Base-by-base conservation (phyloP, 2,113 vertebrate genomes). In the Datnioides undecimradiatus region DNA sequence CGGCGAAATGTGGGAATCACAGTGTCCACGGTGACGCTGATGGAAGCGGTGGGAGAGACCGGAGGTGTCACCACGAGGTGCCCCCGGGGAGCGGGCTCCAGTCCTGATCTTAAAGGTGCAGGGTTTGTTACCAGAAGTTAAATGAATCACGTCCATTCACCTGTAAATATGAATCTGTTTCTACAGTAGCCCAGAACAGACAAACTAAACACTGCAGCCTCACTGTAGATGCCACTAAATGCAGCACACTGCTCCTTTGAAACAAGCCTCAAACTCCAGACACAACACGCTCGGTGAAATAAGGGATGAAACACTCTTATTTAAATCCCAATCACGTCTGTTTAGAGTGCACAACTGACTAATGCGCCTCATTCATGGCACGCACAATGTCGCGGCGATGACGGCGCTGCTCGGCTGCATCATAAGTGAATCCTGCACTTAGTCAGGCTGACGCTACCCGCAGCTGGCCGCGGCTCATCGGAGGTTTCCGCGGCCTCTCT, bases 1-100 rank as follows among this genome's bases (percentile, higher is more conserved):
- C 69, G 79, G 69, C 49, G 63, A 78, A 65, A 76, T 10, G 11
- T 66, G 48, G 55, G 34, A 63, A 83, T 78, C 16, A 72, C 7
- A 6, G 41, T 12, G 38, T 16, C n/a, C 69, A 40, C 25, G 19
- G 57, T 17, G 45, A 68, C 51, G 65, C 29, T 64, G 71, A 69
- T 69, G 58, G 73, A 76, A 31, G 51, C 48, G 21, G 57, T n/a
- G 36, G 58, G 67, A 79, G 33, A 64, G 52, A 57, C 19, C 70
- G 66, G 41, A 41, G 9, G 66, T 55, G 43, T 76, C 66, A 64
- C 43, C 73, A 31, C 45, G 19, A 48, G 49, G 65, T 38, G 27
- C 63, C 29, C 52, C 52, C 45, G 23, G 54, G 55, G 65, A 77
- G 27, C 10, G 29, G 27, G 54, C 29, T 70, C 33, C 34, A 38